Evolutionary conservation across 1,140 invertebrate genomes (phyloP), one percentile per base, ranked within the genome.

Genomic region (Panagrolaimus sp.): DNA sequence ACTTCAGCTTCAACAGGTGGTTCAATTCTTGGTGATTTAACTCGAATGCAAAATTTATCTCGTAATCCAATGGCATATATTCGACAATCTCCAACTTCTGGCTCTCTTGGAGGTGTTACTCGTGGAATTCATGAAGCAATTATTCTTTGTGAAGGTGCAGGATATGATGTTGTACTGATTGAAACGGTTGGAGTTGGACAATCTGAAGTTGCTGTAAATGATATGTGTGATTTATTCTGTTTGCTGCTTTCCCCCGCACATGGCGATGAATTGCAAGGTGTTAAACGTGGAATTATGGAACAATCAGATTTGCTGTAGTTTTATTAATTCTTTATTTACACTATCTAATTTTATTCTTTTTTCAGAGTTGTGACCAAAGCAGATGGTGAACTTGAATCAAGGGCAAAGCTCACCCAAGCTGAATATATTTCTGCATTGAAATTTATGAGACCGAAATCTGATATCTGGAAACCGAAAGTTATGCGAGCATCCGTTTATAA

Each of bases 171-270:
- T 4, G 85, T 89, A 15, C 80, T 89, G 12, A 84, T 89, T 15
- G 88, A 89, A 84, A 89, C 88, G 38, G 86, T 89, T 21, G 87
- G 88, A 67, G 88, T 89, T 43, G 88, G 88, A 17, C 88, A 89
- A 79, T 87, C 87, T 24, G 88, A 89, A 78, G 86, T 86, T 81
- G 84, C 85, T 15, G 88, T 89, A 15, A 82, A 85, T 2, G 87
- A 89, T 74, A 88, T 89, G 87, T 87, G 88, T 28, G 88, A 89
- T 75, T 81, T 89, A 74, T 88, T 89, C 76, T 84, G 86, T 70
- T 78, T 89, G 38, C 66, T 89, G 5, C 83, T 89, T 38, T 86
- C 88, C 0, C 88, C 88, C 9, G 88, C 86, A 10, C 86, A 87
- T 38, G 88, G 88, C 14, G 88, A 89, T 82, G 88, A 89, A 81